Evolutionary conservation across 2,797 vertebrate genomes (phyloP).

Genomic region (Cossypha dichroa): DNA sequence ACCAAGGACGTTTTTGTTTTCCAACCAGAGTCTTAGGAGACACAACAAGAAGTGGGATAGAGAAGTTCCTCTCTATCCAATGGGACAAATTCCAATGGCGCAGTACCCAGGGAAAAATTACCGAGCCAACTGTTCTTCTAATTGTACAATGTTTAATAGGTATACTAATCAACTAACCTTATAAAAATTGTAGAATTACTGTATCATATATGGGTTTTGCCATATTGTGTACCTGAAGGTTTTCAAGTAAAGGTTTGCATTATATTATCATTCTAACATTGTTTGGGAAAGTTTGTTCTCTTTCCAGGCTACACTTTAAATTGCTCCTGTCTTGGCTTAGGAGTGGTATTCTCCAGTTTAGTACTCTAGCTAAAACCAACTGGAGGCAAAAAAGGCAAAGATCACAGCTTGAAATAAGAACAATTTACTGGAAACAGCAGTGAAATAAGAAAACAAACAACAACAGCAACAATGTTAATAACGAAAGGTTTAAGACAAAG

Average conservation of each 20-base stretch:
- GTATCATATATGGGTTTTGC: not conserved
- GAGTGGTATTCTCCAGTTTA: not conserved
- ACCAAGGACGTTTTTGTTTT: not conserved
- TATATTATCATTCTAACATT: not conserved
- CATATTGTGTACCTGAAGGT: not conserved
- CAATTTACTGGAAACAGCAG: not conserved
- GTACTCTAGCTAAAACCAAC: not conserved
- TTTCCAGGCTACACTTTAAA: not conserved
- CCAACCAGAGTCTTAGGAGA: not conserved
- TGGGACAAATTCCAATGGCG: not conserved
- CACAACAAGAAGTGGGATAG: not conserved
- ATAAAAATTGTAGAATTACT: not conserved
- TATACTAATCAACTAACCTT: not conserved
- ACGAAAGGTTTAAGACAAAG: not conserved
- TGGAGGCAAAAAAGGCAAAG: not conserved
- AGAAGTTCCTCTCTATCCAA: not conserved
- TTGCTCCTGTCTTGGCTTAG: not conserved
- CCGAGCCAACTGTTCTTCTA: not conserved
- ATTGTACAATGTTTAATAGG: not conserved
- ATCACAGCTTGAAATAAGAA: not conserved
- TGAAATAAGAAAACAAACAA: not conserved
- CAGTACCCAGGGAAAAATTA: not conserved
- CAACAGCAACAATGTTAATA: not conserved
- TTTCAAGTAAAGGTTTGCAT: not conserved
- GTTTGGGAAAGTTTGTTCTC: not conserved